Conservation (phyloP, 2,113 vertebrate species). For the Ictalurus punctatus region DNA sequence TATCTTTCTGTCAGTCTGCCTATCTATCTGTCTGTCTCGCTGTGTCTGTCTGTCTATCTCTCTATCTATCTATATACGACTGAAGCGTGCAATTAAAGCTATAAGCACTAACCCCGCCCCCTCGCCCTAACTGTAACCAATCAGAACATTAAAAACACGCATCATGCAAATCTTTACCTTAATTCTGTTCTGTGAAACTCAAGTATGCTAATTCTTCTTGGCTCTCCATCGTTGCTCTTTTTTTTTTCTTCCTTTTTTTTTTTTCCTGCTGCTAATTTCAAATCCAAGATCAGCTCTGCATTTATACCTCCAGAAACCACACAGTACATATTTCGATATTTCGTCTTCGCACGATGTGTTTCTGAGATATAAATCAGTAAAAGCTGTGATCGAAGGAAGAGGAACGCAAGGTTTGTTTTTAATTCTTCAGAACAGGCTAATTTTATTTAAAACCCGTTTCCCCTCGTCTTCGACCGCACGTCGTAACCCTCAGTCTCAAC, state of each 20-base stretch:
- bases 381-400: background rate
- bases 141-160: no score
- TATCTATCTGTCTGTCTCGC: no score
- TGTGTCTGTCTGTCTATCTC: no score
- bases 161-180: no score
- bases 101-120: no score
- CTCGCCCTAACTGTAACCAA: no score
- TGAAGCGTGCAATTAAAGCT: no score
- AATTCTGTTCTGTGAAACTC: background rate
- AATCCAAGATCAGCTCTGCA: background rate
- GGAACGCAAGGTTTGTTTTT: background rate
- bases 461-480: background rate
- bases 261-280: background rate
- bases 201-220: background rate
- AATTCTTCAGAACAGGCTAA: background rate
- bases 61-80: background rate
- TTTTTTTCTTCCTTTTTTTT: no score
- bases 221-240: background rate
- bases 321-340: background rate
- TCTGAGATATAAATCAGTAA: background rate
- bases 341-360: background rate
- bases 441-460: background rate
- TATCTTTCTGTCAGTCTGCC: no score
- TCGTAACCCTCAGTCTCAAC: constrained; percentile 26
- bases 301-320: background rate